Base-by-base conservation (phyloP, 1,140 invertebrate species). In the Temnothorax longispinosus region DNA sequence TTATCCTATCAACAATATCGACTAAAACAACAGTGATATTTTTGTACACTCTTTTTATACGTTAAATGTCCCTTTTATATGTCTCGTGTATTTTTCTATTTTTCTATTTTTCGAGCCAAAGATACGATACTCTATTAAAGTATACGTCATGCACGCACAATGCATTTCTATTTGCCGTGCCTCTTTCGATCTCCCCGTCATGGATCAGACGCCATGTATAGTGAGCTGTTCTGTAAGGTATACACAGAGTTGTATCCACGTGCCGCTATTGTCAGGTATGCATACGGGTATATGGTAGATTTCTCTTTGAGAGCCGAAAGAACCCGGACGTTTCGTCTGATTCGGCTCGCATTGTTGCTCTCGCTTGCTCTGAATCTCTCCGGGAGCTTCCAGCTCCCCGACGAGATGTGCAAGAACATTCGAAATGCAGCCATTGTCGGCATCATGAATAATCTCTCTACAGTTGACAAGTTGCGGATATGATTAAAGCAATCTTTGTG, bases 221-320 rank as follows among this genome's bases (percentile, higher is more conserved):
- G 64, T 44, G 52, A 44, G 15, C 78, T 32, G 5, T 71, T 71
- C 50, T 44, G 41, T 62, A 56, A 75, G 41, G 32, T 84, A 62
- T 44, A 76, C 47, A 62, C 32, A 56, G 27, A 27, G 56, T 44
- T 64, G 56, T 62, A 76, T 85, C 54, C 75, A 74, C 80, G 69
- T 62, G 80, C 44, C 54, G 35, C 50, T n/a, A 85, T 85, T 85
- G 81, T 85, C 56, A 76, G 74, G 3, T 69, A 52, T 56, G 56
- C 56, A 75, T 67, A 65, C 47, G 11, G 47, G 8, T 13, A 52
- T 38, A 52, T 38, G 11, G 13, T 77, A 21, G 82, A 78, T 85
- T 85, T 85, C 60, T 78, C 82, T 85, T 67, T 78, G 74, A 85
- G 74, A 64, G 15, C 6, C 41, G 62, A 78, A 85, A 65, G 82